Evolutionary conservation across 2,888 invertebrate species (phyloP), one percentile per base, ranked within the genome.

Genomic region (Tachystola acroxantha): DNA sequence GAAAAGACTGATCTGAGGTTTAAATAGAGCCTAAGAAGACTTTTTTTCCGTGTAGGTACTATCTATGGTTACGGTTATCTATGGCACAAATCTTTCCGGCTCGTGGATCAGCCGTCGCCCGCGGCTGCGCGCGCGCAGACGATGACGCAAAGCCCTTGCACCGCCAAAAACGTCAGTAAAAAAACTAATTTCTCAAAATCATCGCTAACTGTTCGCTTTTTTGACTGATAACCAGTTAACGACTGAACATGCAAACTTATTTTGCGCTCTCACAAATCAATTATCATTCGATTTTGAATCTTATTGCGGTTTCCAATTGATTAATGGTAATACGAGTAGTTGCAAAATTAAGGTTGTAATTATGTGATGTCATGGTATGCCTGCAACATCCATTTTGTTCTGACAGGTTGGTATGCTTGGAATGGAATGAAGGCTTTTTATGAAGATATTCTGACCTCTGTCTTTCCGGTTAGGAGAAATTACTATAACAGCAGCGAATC

Each of bases 61-160:
- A n/a, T n/a, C n/a, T n/a, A n/a, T n/a, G n/a, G n/a, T n/a, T n/a
- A n/a, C n/a, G n/a, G n/a, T n/a, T n/a, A n/a, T n/a, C n/a, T n/a
- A n/a, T n/a, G n/a, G n/a, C n/a, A n/a, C n/a, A n/a, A n/a, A n/a
- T n/a, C n/a, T n/a, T n/a, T n/a, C n/a, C n/a, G n/a, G n/a, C n/a
- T n/a, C n/a, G n/a, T n/a, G n/a, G n/a, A n/a, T n/a, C n/a, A n/a
- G n/a, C n/a, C n/a, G n/a, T 7, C 2, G 27, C 24, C 4, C 10
- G 16, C 10, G 14, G 26, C 5, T 7, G 10, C 37, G 66, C 79
- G 69, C 50, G 73, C 80, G 52, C 78, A 80, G 82, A 81, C 81
- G 71, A 64, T 82, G 82, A 82, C 79, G 80, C 64, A 75, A 69
- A 66, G 40, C 58, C 60, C 53, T 65, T 62, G 57, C 59, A 57